Base-by-base conservation (phyloP, 1,140 invertebrate genomes). In the Lucilia cuprina region DNA sequence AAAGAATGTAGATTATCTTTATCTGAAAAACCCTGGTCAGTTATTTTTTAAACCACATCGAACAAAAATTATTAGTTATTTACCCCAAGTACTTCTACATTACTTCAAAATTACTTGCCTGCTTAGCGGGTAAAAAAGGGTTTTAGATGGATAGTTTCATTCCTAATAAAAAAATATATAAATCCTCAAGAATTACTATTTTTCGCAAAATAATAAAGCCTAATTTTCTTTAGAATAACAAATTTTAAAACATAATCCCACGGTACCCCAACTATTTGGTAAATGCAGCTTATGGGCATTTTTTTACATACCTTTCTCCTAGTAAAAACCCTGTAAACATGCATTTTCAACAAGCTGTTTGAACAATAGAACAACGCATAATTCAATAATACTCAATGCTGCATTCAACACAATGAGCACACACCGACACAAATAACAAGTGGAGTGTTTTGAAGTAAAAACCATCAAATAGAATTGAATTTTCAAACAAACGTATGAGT, bases 391-490 rank as follows among this genome's bases (percentile, higher is more conserved):
- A 70, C 21, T 60, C 55, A n/a, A 60, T 60, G 55, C 41, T 70
- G n/a, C 19, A 70, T n/a, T 0, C n/a, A 19, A 10, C 65, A 70
- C 19, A 21, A 21, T 5, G 7, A 21, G 12, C 65, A 70, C 21
- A 41, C 41, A 41, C 41, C 41, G 9, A 25, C n/a, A 9, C n/a
- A 70, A 70, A 70, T 70, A 21, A 70, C 65, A 25, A 70, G 65
- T 70, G 65, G n/a, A 70, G 65, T 19, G 19, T 70, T 70, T 70
- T 25, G 9, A 55, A 55, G 65, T 70, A 70, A 17, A n/a, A 65
- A 70, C 65, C 65, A 70, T 70, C 65, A 70, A 70, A 70, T 19
- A 70, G 21, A 70, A 70, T 70, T 70, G 65, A 70, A 70, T 70
- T 70, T 21, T 3, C 65, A 70, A 70, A 70, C 19, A 70, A 70